These are phyloP conservation scores for Lissonota sp. DNA, from an alignment of 2,888 invertebrate species.

Conservation along the genomic window DNA sequence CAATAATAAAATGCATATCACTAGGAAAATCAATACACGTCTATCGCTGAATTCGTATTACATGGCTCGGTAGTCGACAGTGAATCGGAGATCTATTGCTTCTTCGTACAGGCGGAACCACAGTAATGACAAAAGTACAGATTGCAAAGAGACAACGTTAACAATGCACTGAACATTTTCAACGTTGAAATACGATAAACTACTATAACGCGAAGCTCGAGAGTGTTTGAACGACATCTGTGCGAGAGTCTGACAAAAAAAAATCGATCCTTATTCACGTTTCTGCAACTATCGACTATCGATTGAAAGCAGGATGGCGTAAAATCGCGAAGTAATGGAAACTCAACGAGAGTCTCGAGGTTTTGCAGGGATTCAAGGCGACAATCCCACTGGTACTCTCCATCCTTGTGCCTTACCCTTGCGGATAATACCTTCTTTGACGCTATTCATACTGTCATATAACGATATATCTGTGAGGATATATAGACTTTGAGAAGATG, in stretches of 20 bases:
- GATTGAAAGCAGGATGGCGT: slow-evolving; percentile 49
- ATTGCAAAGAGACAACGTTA: background rate
- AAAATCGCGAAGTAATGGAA: slow-evolving; percentile 59
- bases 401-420: slow-evolving; percentile 16
- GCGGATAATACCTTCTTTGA: slow-evolving; percentile 52
- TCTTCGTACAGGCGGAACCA: background rate
- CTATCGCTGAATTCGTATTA: background rate
- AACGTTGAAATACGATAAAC: background rate
- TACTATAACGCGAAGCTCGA: background rate
- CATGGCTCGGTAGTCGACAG: no score
- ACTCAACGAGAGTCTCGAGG: slow-evolving; percentile 30
- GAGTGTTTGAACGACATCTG: background rate
- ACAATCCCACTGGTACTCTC: slow-evolving; percentile 41
- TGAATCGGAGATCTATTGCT: background rate
- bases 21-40: slow-evolving; percentile 55
- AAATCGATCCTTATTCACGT: slow-evolving; percentile 32
- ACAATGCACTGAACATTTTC: background rate
- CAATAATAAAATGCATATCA: slow-evolving; percentile 76
- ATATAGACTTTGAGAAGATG: background rate
- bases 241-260: slow-evolving; percentile 15
- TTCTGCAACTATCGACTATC: slow-evolving; percentile 37
- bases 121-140: background rate
- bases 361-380: slow-evolving; percentile 47
- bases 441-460: slow-evolving; percentile 18
- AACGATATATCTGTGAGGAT: background rate